Percentiles rank a stretch among this genome's conserved stretches.
These are phyloP conservation scores for Aplodontia rufa DNA, from an alignment of 2,113 vertebrate genomes.

Conservation along the genomic window DNA sequence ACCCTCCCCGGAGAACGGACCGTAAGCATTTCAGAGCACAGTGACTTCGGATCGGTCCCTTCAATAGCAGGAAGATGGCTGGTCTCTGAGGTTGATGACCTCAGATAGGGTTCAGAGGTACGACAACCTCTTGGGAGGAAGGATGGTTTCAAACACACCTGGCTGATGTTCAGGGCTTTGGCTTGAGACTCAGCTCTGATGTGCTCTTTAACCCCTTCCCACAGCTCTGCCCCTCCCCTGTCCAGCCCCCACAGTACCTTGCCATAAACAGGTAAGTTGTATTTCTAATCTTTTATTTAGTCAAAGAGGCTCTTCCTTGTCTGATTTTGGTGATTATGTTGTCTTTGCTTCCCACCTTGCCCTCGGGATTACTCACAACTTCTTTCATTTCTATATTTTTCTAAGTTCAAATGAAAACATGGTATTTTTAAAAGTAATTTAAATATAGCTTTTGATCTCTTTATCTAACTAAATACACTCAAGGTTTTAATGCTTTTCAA, in stretches of 20 bases:
- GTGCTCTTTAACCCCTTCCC: slow-evolving; percentile 51
- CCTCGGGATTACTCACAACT: neutral
- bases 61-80: slow-evolving; percentile 26
- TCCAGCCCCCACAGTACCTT: slow-evolving; percentile 34
- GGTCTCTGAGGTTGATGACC: neutral
- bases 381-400: neutral
- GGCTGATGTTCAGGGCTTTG: neutral
- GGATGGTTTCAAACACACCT: slow-evolving; percentile 38
- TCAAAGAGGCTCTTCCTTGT: neutral
- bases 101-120: slow-evolving; percentile 34
- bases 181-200: slow-evolving; percentile 42
- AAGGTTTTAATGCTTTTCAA: slow-evolving; percentile 44
- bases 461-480: neutral
- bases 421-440: neutral
- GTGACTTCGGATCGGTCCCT: slow-evolving; percentile 61
- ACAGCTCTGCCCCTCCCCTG: neutral
- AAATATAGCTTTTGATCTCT: slow-evolving; percentile 35
- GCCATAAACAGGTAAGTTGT: slow-evolving; percentile 77
- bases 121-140: slow-evolving; percentile 8
- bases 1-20: slow-evolving; percentile 56
- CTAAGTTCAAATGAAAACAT: neutral
- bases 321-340: slow-evolving; percentile 36
- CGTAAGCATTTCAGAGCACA: slow-evolving; percentile 14
- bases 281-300: slow-evolving; percentile 59
- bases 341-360: neutral